phyloP scores from a whole-genome alignment of 2,113 vertebrate species.

The Coregonus clupeaformis region DNA sequence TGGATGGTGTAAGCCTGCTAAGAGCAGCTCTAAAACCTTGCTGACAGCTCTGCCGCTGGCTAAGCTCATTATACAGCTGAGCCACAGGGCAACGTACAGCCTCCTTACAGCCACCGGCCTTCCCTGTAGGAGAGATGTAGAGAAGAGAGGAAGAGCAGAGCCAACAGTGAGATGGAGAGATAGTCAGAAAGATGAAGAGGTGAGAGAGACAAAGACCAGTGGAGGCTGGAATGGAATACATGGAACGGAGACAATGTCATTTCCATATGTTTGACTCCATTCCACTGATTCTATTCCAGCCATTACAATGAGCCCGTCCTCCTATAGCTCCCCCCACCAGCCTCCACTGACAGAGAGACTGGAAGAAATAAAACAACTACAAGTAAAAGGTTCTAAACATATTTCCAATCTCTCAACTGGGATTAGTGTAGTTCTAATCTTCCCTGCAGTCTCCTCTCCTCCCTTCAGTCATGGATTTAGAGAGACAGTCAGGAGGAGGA shows the following conservation, averaged over 20 bases:
- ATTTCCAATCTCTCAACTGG: slow-evolving; percentile 44
- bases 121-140: not conserved
- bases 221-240: no score
- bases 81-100: slow-evolving; percentile 27
- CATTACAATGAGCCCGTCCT: no score
- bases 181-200: slow-evolving; percentile 5
- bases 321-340: no score
- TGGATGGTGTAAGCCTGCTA: not conserved
- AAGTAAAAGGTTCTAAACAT: not conserved
- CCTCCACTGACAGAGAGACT: not conserved
- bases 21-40: slow-evolving; percentile 28
- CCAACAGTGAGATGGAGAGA: slow-evolving; percentile 1
- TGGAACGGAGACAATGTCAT: no score
- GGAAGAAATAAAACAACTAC: not conserved
- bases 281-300: no score
- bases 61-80: slow-evolving; percentile 35
- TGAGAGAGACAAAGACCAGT: not conserved
- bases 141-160: not conserved
- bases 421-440: slow-evolving; percentile 62
- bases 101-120: slow-evolving; percentile 1
- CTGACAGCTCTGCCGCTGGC: slow-evolving; percentile 35
- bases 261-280: no score
- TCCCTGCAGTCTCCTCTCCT: slow-evolving; percentile 38
- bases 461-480: slow-evolving; percentile 45
- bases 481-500: not conserved